Conservation (phyloP, 1,140 invertebrate genomes). For the Saccostrea cuccullata region DNA sequence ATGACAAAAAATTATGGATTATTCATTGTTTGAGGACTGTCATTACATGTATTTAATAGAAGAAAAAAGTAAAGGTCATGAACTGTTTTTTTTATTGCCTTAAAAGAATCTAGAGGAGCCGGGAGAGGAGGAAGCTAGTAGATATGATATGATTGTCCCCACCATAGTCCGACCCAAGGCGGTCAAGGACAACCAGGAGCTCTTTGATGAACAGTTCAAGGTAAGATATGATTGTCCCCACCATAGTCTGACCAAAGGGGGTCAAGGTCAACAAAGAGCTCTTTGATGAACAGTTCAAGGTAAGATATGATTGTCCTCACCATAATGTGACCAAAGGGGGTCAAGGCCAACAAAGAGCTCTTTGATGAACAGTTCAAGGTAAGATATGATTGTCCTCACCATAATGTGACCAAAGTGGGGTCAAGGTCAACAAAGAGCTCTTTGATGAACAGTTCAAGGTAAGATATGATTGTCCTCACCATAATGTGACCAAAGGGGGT, state of each 20-base stretch:
- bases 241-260: slow-evolving; percentile 81
- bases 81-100: no score
- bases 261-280: neutral
- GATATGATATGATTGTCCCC: slow-evolving; percentile 88
- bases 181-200: neutral
- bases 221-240: neutral
- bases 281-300: neutral
- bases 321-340: neutral
- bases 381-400: neutral
- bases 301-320: neutral
- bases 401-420: slow-evolving; percentile 82
- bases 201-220: neutral
- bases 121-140: slow-evolving; percentile 78
- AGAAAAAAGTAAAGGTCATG: no score
- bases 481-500: neutral
- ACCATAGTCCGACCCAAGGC: slow-evolving; percentile 85
- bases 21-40: no score
- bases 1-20: no score
- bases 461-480: neutral
- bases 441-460: neutral
- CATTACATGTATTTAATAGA: no score
- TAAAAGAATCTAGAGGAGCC: slow-evolving; percentile 72
- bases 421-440: neutral
- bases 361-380: slow-evolving; percentile 47
- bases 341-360: neutral